Conservation (phyloP, 2,113 vertebrate species). For the Falco punctatus region DNA sequence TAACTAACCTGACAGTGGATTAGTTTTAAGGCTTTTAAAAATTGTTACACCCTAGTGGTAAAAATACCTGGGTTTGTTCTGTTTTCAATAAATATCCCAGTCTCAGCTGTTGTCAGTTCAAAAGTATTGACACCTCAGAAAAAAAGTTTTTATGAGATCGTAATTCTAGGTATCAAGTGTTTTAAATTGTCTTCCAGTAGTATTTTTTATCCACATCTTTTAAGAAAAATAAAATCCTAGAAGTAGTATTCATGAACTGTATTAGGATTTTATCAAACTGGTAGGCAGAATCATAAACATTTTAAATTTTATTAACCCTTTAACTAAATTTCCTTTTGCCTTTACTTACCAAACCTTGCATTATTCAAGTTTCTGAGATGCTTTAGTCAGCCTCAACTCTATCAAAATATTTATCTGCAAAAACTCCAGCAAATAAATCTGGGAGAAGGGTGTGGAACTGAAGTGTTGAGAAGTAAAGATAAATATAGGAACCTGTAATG, state of each 20-base stretch:
- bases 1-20: background rate
- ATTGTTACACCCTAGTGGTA: background rate
- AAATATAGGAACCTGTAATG: background rate
- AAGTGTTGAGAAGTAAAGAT: background rate
- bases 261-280: background rate
- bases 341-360: background rate
- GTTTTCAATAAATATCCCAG: background rate
- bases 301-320: background rate
- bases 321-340: background rate
- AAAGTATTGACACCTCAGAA: background rate
- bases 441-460: background rate
- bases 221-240: background rate
- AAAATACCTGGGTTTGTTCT: background rate
- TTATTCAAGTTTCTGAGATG: background rate
- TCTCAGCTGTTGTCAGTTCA: background rate
- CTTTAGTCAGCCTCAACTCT: background rate
- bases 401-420: background rate
- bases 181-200: background rate
- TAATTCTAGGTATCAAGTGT: background rate
- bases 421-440: background rate
- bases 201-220: background rate
- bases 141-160: background rate
- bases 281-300: background rate
- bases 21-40: background rate
- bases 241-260: background rate